Percentiles rank a stretch among this genome's conserved stretches.
These are phyloP conservation scores for Desoria tigrina DNA, from an alignment of 2,888 invertebrate genomes.

Conservation along the genomic window DNA sequence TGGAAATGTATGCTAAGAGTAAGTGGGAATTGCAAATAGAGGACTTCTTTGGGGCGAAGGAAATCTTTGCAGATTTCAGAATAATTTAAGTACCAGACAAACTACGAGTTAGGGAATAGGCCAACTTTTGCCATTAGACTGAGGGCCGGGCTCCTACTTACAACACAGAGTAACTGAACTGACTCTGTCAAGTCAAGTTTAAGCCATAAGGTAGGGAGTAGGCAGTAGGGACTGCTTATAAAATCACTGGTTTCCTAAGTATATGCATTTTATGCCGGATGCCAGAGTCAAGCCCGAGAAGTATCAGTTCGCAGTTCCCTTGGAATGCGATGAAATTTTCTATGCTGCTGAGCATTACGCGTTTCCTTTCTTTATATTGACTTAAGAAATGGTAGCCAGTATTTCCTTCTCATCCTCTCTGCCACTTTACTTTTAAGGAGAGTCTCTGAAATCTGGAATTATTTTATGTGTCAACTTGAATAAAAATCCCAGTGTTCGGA, in stretches of 20 bases:
- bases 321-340: slow-evolving; percentile 17
- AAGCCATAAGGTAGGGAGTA: not conserved
- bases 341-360: slow-evolving; percentile 18
- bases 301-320: slow-evolving; percentile 4
- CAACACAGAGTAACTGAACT: too few species aligned
- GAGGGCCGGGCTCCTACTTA: too few species aligned
- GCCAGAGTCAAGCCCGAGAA: not conserved
- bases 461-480: too few species aligned
- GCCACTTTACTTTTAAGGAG: too few species aligned
- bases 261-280: not conserved
- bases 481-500: too few species aligned
- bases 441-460: too few species aligned
- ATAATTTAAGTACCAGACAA: slow-evolving; percentile 13
- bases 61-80: slow-evolving; percentile 19
- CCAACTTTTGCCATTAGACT: slow-evolving; percentile 22
- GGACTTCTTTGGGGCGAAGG: too few species aligned
- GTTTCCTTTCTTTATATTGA: slow-evolving; percentile 15
- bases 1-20: too few species aligned
- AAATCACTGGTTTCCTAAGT: not conserved
- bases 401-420: too few species aligned
- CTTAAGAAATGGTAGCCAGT: slow-evolving; percentile 13
- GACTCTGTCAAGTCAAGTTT: too few species aligned
- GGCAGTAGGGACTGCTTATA: not conserved
- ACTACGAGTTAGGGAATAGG: slow-evolving; percentile 13
- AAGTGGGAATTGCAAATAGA: too few species aligned